Conservation (phyloP, 2,888 invertebrate genomes). For the Pomacea canaliculata region DNA sequence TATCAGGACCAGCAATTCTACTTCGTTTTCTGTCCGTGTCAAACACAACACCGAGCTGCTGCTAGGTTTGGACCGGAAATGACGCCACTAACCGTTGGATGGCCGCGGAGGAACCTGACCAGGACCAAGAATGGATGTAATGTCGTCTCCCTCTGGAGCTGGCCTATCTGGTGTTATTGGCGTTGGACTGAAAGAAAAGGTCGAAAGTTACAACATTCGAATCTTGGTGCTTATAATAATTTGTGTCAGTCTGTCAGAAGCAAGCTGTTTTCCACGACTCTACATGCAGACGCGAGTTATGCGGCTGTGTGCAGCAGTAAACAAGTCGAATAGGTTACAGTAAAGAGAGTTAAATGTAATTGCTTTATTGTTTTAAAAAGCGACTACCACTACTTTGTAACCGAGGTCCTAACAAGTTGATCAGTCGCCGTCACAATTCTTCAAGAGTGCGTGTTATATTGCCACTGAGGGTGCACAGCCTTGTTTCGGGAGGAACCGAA, state of each 20-base stretch:
- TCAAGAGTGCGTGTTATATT: too few relatives aligned
- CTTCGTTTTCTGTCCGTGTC: too few relatives aligned
- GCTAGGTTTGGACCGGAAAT: too few relatives aligned
- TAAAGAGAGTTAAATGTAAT: neutral
- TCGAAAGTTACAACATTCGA: too few relatives aligned
- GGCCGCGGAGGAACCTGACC: slow-evolving; percentile 64
- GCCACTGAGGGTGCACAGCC: too few relatives aligned
- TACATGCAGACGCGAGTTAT: too few relatives aligned
- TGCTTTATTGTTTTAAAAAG: neutral
- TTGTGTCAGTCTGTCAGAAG: too few relatives aligned
- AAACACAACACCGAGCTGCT: too few relatives aligned
- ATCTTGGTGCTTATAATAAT: too few relatives aligned
- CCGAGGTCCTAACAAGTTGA: neutral
- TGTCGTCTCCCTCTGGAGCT: slow-evolving; percentile 60
- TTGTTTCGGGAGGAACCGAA: too few relatives aligned
- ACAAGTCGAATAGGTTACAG: neutral
- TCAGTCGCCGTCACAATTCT: neutral
- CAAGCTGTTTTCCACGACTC: too few relatives aligned
- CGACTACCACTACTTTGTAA: neutral
- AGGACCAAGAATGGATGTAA: slow-evolving; percentile 59
- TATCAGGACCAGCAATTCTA: too few relatives aligned
- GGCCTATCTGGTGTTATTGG: slow-evolving; percentile 41
- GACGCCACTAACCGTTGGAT: slow-evolving; percentile 44
- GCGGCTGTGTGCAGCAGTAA: neutral
- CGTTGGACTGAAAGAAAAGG: slow-evolving; percentile 26